Evolutionary conservation across 2,113 vertebrate species (phyloP).

Genomic region (Gymnocephalus cernua): DNA sequence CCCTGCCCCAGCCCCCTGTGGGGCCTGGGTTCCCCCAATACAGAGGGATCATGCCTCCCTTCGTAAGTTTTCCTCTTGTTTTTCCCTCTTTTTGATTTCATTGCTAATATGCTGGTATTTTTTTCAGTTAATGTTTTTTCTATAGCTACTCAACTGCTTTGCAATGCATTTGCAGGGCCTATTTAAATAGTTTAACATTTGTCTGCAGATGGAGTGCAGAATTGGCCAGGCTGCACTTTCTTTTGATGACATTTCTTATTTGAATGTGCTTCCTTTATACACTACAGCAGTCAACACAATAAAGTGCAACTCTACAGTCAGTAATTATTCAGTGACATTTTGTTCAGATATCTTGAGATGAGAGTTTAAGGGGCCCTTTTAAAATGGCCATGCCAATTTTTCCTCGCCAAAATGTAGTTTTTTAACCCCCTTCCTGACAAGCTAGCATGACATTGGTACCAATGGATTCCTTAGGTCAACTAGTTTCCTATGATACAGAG

Average conservation of each 20-base stretch:
- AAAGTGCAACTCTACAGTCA: too few species aligned
- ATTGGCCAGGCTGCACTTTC: background rate
- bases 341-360: too few species aligned
- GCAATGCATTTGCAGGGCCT: background rate
- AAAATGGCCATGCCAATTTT: too few species aligned
- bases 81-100: background rate
- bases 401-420: too few species aligned
- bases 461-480: too few species aligned
- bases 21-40: slow-evolving; percentile 91
- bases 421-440: too few species aligned
- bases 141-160: too few species aligned
- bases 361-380: too few species aligned
- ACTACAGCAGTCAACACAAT: too few species aligned
- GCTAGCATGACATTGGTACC: too few species aligned
- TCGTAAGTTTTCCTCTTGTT: slow-evolving; percentile 83
- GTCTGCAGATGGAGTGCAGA: background rate
- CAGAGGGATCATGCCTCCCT: slow-evolving; percentile 92
- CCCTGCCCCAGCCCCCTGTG: slow-evolving; percentile 86
- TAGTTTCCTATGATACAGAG: too few species aligned
- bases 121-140: background rate
- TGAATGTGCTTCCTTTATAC: background rate
- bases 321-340: too few species aligned
- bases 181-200: background rate
- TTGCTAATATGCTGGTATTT: background rate
- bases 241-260: background rate